Evolutionary conservation across 2,113 vertebrate species (phyloP).

Genomic region (Heptranchias perlo): DNA sequence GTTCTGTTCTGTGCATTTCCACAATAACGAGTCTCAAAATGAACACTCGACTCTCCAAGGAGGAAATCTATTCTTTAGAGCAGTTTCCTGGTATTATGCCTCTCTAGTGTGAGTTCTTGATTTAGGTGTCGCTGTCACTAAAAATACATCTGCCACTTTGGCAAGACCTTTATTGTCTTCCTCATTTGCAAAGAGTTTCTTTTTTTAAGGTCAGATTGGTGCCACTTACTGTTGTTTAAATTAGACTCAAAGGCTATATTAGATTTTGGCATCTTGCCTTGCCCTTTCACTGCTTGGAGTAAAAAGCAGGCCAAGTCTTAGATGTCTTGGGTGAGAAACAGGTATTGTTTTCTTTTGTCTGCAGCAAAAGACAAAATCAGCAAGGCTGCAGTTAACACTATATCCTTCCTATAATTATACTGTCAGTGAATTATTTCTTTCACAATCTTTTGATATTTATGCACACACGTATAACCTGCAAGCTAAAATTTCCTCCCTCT

Average conservation of each 20-base stretch:
- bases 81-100: constrained; percentile 72
- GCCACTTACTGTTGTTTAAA: constrained; percentile 71
- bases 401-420: constrained; percentile 33
- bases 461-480: neutral
- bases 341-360: constrained; percentile 25
- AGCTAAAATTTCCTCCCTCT: neutral
- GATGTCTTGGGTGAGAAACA: constrained; percentile 47
- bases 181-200: constrained; percentile 71
- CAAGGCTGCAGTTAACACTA: constrained; percentile 18
- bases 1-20: constrained; percentile 1
- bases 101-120: constrained; percentile 65
- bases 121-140: constrained; percentile 69
- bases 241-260: constrained; percentile 69
- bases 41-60: constrained; percentile 50
- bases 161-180: constrained; percentile 73
- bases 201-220: constrained; percentile 61
- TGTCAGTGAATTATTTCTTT: neutral
- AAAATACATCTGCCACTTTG: constrained; percentile 76
- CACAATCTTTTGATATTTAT: constrained; percentile 22
- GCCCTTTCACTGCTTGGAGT: constrained; percentile 72
- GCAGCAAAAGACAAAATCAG: neutral
- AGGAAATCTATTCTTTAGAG: constrained; percentile 67
- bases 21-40: neutral
- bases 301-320: constrained; percentile 65
- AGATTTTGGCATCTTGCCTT: constrained; percentile 55